Conservation (phyloP, 2,797 vertebrate species). For the Leptoclinus maculatus region DNA sequence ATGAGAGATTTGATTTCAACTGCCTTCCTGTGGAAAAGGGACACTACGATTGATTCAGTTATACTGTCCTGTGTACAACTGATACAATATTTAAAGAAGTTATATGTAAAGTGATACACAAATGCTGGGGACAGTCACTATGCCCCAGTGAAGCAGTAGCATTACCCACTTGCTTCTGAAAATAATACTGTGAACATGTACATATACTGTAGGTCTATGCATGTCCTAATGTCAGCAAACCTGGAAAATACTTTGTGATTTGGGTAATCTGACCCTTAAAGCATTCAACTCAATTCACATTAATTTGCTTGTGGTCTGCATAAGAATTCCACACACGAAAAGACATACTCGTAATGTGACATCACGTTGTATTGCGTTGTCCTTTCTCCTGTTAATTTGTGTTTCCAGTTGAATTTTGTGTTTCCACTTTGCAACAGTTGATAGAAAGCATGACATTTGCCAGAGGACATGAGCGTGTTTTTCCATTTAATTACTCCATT, state of each 20-base stretch:
- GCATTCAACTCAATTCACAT: neutral
- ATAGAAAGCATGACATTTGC: constrained; percentile 30
- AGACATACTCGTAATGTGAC: neutral
- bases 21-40: neutral
- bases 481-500: constrained; percentile 60
- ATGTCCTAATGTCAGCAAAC: no score
- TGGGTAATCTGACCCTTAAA: constrained; percentile 1
- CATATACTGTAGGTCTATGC: no score
- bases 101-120: constrained; percentile 2
- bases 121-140: neutral
- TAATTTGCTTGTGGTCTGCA: neutral
- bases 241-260: neutral
- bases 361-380: neutral
- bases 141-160: neutral
- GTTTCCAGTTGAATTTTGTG: constrained; percentile 26
- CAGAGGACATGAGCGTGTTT: constrained; percentile 17
- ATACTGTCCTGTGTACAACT: neutral
- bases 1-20: constrained; percentile 6
- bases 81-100: constrained; percentile 1
- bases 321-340: constrained; percentile 2
- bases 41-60: neutral
- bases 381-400: constrained; percentile 25
- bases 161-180: constrained; percentile 1
- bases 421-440: constrained; percentile 39
- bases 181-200: neutral